Evolutionary conservation across 2,797 vertebrate genomes (phyloP), one percentile per base, ranked within the genome.

Genomic region (Nasua narica): DNA sequence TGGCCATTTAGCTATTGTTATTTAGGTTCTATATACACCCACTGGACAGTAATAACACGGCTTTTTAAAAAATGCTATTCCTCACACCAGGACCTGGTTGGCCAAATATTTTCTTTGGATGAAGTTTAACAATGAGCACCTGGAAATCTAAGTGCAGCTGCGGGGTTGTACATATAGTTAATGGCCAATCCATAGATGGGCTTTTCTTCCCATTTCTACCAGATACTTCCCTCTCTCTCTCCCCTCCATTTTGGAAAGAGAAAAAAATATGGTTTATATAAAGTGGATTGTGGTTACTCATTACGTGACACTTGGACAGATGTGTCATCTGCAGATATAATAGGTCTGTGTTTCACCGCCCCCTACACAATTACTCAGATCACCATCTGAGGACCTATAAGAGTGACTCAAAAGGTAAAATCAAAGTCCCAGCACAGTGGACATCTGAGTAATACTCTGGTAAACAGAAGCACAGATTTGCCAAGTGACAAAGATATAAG

Each of bases 241-340:
- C 7, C 18, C 15, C 40, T 58, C 84, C 40, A 4, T 77, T 91
- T 84, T 93, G 48, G 87, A 95, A 60, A 74, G 27, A 78, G 92
- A 91, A 90, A 62, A 94, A 94, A 94, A 81, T 93, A 86, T 7
- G 32, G 67, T 43, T 93, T 87, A 43, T 76, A 62, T 74, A 90
- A 94, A 96, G 87, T 78, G 79, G 58, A 50, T 8, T 76, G 65
- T 5, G 79, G 78, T 93, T 76, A 40, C 91, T 94, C 81, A 52
- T 69, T 87, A 84, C 2, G 0, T 18, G 56, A 79, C 77, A 92
- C 69, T 87, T 62, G 79, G 94, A 95, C 96, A 95, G 97, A 91
- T 93, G 90, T 70, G 52, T 94, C 88, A 77, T 97, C 94, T 97
- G 93, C 78, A 97, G 93, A 91, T 87, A 60, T 77, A 95, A 96